Conservation (phyloP, 1,140 invertebrate species). For the Ooceraea biroi region DNA sequence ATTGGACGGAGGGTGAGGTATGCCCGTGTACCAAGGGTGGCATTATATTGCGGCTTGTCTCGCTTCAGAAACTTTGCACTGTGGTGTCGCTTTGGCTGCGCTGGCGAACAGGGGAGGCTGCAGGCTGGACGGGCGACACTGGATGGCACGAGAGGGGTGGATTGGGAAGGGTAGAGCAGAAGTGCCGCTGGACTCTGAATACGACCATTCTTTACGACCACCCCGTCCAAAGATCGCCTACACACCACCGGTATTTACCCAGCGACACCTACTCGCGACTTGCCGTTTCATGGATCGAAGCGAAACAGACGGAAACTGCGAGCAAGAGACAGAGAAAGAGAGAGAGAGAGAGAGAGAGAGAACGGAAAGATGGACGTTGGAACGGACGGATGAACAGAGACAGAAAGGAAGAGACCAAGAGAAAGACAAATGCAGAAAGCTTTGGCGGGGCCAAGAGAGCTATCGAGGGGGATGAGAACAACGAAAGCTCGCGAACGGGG, state of each 20-base stretch:
- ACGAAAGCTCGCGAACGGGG: constrained; percentile 7
- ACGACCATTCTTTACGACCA: constrained; percentile 81
- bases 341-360: constrained; percentile 16
- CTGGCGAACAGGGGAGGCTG: constrained; percentile 54
- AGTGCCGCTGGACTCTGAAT: constrained; percentile 78
- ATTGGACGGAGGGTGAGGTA: constrained; percentile 48
- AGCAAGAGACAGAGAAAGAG: constrained; percentile 43
- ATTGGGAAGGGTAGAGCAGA: constrained; percentile 70
- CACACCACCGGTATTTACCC: constrained; percentile 78
- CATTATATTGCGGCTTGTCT: constrained; percentile 83
- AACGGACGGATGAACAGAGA: constrained; percentile 10
- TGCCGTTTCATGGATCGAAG: constrained; percentile 73
- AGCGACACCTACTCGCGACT: constrained; percentile 75
- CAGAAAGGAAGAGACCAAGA: constrained; percentile 2
- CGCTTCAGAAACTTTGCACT: constrained; percentile 83
- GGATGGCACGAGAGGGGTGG: constrained; percentile 55
- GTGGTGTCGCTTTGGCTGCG: constrained; percentile 73
- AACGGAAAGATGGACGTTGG: constrained; percentile 58
- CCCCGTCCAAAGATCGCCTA: constrained; percentile 80
- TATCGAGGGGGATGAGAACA: constrained; percentile 55
- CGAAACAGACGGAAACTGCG: constrained; percentile 69
- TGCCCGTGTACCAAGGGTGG: constrained; percentile 73
- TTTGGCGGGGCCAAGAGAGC: constrained; percentile 63
- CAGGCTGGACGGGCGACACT: constrained; percentile 61
- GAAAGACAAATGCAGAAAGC: constrained; percentile 20